Evolutionary conservation across 2,113 vertebrate genomes (phyloP), one percentile per base, ranked within the genome.

Genomic region (Coracopsis vasa): DNA sequence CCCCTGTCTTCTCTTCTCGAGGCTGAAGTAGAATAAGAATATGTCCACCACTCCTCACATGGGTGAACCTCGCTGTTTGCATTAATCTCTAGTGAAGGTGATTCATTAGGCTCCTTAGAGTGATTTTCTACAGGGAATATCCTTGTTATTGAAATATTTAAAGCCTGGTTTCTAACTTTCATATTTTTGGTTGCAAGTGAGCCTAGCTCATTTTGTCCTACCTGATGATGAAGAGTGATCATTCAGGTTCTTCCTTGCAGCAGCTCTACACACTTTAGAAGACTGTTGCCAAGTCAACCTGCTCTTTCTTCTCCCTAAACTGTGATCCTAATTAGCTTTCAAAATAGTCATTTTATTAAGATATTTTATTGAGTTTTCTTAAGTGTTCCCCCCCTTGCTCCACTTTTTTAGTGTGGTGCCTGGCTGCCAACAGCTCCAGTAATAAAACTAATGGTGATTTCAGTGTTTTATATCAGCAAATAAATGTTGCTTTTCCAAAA

Each of bases 1-100:
- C 7, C 7, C 18, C 10, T 9, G 4, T 37, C n/a, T 23, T 50
- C 15, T 48, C 25, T 27, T 56, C 16, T 54, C 13, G 29, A 11
- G 29, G 23, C 91, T 62, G 83, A 45, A n/a, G 42, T 13, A 6
- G 69, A 7, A 42, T n/a, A 48, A 16, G 82, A 45, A 20, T 10
- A 5, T 5, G 3, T 16, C 78, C 29, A 18, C 16, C 35, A 14
- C 20, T 61, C 45, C 13, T 6, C 3, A 4, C 7, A 1, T 67
- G 39, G 29, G 24, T 39, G 21, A 79, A 4, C 56, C 25, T 69
- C 28, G 0, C 17, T 24, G 19, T 20, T 47, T 19, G 56, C 16
- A 14, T 17, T 13, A 4, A 20, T n/a, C 67, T 41, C 74, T 23
- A 2, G 3, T 0, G 1, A 10, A 58, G n/a, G n/a, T 47, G 48